phyloP scores from a whole-genome alignment of 2,888 invertebrate genomes.

The Spilosoma lubricipeda region DNA sequence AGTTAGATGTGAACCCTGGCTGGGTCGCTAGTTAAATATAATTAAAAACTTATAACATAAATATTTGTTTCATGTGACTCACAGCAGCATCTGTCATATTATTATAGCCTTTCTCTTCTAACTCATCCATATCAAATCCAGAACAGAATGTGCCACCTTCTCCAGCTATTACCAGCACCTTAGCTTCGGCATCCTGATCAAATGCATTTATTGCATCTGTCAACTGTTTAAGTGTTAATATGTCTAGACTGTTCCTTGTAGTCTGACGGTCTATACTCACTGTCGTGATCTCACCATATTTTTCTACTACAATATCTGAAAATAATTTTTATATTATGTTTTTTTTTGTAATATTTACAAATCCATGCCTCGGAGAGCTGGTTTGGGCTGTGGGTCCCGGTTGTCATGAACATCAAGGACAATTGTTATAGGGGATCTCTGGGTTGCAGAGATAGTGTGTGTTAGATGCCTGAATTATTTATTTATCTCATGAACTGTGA shows the following conservation, averaged over 20 bases:
- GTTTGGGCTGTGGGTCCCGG: too few relatives aligned
- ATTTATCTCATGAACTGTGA: too few relatives aligned
- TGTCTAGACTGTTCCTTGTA: conserved; percentile 94
- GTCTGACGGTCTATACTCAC: conserved; percentile 95
- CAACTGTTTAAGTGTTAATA: conserved; percentile 88
- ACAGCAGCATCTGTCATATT: conserved; percentile 76
- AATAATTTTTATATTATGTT: too few relatives aligned
- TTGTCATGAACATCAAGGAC: too few relatives aligned
- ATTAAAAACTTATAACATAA: too few relatives aligned
- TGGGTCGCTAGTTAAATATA: too few relatives aligned
- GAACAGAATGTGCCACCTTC: conserved; percentile 97
- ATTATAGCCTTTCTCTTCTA: conserved; percentile 82
- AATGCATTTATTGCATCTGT: conserved; percentile 91
- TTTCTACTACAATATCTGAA: conserved; percentile 85
- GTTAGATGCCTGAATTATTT: too few relatives aligned
- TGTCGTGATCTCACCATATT: conserved; percentile 88
- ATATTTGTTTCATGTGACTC: conserved; percentile 38
- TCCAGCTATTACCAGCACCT: conserved; percentile 94
- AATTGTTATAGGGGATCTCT: too few relatives aligned
- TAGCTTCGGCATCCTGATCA: conserved; percentile 90
- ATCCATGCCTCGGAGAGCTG: too few relatives aligned
- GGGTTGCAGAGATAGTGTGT: too few relatives aligned
- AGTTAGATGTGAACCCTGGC: too few relatives aligned
- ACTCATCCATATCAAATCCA: conserved; percentile 94
- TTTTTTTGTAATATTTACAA: too few relatives aligned